Conservation (phyloP, 2,113 vertebrate species). For the Cheirogaleus medius region DNA sequence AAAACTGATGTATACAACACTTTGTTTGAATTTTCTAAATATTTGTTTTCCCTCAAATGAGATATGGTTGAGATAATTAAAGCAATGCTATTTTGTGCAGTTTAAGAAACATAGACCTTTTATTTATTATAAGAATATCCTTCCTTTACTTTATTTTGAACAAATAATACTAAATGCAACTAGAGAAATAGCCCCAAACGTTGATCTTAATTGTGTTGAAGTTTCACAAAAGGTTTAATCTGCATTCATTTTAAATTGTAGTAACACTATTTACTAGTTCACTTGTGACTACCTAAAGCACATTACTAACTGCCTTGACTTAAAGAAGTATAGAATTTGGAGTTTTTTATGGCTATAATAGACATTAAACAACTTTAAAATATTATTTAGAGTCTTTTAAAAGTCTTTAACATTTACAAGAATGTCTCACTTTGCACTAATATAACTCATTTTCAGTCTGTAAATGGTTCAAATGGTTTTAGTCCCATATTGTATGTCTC, state of each 20-base stretch:
- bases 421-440: conserved; percentile 63
- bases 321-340: conserved; percentile 8
- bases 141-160: background rate
- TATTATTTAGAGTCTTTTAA: conserved; percentile 47
- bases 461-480: conserved; percentile 57
- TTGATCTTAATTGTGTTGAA: background rate
- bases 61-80: background rate
- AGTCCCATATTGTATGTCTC: conserved; percentile 25
- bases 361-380: conserved; percentile 39
- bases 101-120: background rate
- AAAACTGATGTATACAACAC: background rate
- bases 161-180: background rate
- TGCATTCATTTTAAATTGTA: background rate
- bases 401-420: conserved; percentile 71
- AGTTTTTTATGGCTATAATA: background rate
- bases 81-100: background rate
- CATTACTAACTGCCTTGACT: background rate
- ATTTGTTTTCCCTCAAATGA: background rate
- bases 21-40: background rate
- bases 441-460: conserved; percentile 55
- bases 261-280: background rate
- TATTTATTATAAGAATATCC: background rate
- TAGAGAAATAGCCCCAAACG: background rate
- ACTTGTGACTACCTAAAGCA: background rate
- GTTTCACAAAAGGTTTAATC: background rate